These are phyloP conservation scores for Polia nebulosa DNA, from an alignment of 2,888 invertebrate genomes.

Conservation along the genomic window DNA sequence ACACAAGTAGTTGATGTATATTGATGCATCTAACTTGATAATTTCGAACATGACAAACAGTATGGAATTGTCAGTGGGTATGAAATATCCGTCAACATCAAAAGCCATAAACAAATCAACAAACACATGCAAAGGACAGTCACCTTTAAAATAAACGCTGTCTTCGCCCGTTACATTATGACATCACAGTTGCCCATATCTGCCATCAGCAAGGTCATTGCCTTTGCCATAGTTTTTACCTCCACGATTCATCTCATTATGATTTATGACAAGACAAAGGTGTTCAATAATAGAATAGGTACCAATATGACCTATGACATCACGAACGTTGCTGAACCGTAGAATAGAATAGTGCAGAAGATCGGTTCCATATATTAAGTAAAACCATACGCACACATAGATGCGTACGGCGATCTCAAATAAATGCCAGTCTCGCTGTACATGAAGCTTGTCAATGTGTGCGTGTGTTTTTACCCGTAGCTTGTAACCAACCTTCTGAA, in stretches of 20 bases:
- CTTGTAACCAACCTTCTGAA: constrained; percentile 6
- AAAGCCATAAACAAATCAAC: not conserved
- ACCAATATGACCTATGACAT: constrained; percentile 83
- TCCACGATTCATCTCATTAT: constrained; percentile 72
- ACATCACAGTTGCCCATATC: constrained; percentile 68
- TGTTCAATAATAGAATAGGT: constrained; percentile 79
- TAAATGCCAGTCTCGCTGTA: constrained; percentile 9
- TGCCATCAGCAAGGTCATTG: constrained; percentile 78
- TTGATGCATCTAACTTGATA: not conserved
- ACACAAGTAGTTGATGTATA: too few relatives aligned
- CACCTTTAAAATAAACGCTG: constrained; percentile 63
- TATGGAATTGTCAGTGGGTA: not conserved
- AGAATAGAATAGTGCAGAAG: constrained; percentile 7
- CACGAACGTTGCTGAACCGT: constrained; percentile 73
- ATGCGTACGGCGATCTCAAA: not conserved
- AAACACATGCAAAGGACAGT: constrained; percentile 61
- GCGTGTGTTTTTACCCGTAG: not conserved
- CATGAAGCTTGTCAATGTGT: too few relatives aligned
- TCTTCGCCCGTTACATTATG: constrained; percentile 50
- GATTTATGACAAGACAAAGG: constrained; percentile 78
- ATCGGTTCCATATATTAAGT: not conserved
- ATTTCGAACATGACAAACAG: not conserved
- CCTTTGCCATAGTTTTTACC: constrained; percentile 72
- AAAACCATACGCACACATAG: not conserved
- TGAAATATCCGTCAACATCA: not conserved